A percentile compares a stretch with the other conserved stretches of the same genome.
Evolutionary conservation across 2,888 invertebrate genomes (phyloP).

Genomic region (Stomorhina lunata): DNA sequence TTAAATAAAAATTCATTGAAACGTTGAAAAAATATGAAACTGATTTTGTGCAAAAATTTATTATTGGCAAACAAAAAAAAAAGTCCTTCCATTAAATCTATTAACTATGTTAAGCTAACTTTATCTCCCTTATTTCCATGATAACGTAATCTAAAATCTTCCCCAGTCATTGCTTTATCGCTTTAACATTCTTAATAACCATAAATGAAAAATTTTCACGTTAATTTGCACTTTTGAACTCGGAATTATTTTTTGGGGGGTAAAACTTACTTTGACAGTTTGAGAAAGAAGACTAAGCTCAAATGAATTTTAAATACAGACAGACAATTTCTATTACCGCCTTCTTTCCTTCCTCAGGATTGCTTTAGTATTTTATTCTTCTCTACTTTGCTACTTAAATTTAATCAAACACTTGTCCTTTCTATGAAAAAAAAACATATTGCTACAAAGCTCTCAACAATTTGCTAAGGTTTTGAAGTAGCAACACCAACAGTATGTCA

Average conservation of each 20-base stretch:
- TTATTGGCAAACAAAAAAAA: neutral
- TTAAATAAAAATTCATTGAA: constrained; percentile 53
- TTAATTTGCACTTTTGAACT: constrained; percentile 54
- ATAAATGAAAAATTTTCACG: constrained; percentile 47
- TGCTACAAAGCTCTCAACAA: constrained; percentile 5
- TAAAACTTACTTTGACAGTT: neutral
- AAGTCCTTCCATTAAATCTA: neutral
- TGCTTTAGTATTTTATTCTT: constrained; percentile 25
- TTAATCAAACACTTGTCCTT: constrained; percentile 20
- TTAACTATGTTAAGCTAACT: neutral
- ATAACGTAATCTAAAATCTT: neutral
- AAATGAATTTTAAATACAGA: constrained; percentile 52
- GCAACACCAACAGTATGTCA: constrained; percentile 26
- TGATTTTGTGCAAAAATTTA: constrained; percentile 40
- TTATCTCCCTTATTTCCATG: neutral
- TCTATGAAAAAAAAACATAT: constrained; percentile 36
- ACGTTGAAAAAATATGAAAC: constrained; percentile 42
- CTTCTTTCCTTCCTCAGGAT: neutral
- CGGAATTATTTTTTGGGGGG: constrained; percentile 18
- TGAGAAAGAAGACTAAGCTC: neutral
- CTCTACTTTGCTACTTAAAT: neutral
- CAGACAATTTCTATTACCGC: constrained; percentile 20
- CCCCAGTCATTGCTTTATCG: neutral
- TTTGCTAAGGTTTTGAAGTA: neutral
- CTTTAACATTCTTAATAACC: constrained; percentile 30